These are phyloP conservation scores for Chalcis sispes DNA, from an alignment of 2,888 invertebrate genomes.

Conservation along the genomic window DNA sequence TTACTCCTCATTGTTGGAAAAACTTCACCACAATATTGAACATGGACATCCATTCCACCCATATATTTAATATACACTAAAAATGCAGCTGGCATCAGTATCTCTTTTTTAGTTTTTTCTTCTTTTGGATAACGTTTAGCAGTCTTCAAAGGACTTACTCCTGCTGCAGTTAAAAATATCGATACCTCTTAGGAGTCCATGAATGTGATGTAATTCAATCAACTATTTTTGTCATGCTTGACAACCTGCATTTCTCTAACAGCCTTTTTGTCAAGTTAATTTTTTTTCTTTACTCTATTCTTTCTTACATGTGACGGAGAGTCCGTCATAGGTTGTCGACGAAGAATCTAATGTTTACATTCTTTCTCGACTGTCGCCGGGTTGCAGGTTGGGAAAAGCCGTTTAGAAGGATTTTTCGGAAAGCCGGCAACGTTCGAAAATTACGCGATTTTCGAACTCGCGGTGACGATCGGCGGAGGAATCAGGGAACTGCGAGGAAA, in stretches of 20 bases:
- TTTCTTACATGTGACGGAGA: too few species aligned
- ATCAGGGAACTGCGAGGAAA: too few species aligned
- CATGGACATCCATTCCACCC: slow-evolving; percentile 37
- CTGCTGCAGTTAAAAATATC: slow-evolving; percentile 23
- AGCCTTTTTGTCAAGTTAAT: slow-evolving; percentile 34
- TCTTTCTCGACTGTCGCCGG: too few species aligned
- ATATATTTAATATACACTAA: slow-evolving; percentile 33
- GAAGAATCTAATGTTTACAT: too few species aligned
- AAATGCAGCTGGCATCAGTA: slow-evolving; percentile 35
- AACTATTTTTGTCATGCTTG: slow-evolving; percentile 39
- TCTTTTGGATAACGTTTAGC: slow-evolving; percentile 35
- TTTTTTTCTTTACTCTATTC: slow-evolving; percentile 36
- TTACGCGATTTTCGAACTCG: too few species aligned
- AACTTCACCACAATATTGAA: slow-evolving; percentile 27
- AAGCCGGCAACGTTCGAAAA: too few species aligned
- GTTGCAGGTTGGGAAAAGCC: too few species aligned
- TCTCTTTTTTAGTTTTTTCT: slow-evolving; percentile 29
- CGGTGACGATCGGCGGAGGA: too few species aligned
- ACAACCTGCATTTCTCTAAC: slow-evolving; percentile 30
- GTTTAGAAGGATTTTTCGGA: too few species aligned
- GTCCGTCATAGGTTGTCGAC: too few species aligned
- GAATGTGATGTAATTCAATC: slow-evolving; percentile 27
- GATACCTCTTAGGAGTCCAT: too few species aligned
- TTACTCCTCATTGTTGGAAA: slow-evolving; percentile 16
- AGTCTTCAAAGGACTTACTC: slow-evolving; percentile 34